Evolutionary conservation across 2,113 vertebrate species (phyloP), one percentile per base, ranked within the genome.

Genomic region (Alosa alosa): DNA sequence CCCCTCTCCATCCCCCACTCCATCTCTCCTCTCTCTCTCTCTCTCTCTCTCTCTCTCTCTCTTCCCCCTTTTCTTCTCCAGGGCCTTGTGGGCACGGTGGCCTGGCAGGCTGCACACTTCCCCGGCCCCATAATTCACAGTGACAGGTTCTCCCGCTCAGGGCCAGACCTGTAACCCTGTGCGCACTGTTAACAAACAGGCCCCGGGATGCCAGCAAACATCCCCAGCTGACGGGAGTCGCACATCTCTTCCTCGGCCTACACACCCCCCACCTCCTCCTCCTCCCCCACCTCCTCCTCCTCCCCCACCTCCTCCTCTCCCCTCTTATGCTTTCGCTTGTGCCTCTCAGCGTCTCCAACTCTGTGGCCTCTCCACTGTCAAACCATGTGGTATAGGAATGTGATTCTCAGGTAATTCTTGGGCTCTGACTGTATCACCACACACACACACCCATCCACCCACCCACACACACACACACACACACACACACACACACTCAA

Each of bases 131-230:
- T 94, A 91, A 94, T 94, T 92, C 85, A 91, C 89, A 90, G 86
- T 93, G 94, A 95, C 93, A 93, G 90, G 81, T 25, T 64, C 72
- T 84, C 84, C 31, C 10, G 90, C 91, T 90, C 6, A 20, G 84
- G 90, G 92, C 92, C 86, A 89, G 89, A 92, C 90, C 92, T 92
- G 87, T 88, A 92, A 92, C 90, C 89, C 89, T 90, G 87, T 90
- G 88, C 52, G 39, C 87, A 86, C 89, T 88, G 85, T 92, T 93
- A 85, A 83, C 91, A 89, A 89, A 91, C 83, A 88, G 88, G 86
- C 87, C 72, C 89, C 84, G 83, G 64, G 82, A 92, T 90, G 88
- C 88, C 41, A 88, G 88, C 86, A 86, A 85, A 81, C 81, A 45
- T 44, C 81, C 82, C 64, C 18, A 81, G 84, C 64, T 52, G 72